Evolutionary conservation across 2,888 invertebrate species (phyloP).

Genomic region (Hypolimnas misippus): DNA sequence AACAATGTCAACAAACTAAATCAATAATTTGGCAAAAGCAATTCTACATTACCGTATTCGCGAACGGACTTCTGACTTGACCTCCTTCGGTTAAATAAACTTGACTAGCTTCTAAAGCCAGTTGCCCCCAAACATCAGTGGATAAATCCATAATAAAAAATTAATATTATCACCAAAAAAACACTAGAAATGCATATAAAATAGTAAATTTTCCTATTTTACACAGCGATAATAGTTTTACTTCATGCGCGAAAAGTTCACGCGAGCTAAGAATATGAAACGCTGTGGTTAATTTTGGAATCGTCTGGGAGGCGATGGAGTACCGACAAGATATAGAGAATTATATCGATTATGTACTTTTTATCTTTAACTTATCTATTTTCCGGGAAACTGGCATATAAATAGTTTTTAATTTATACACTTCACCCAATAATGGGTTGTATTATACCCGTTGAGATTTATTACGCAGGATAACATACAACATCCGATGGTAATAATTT

Average conservation of each 20-base stretch:
- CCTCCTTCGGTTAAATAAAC: constrained; percentile 93
- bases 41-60: constrained; percentile 88
- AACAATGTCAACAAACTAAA: not conserved
- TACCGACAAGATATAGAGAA: constrained; percentile 55
- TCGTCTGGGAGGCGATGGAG: constrained; percentile 67
- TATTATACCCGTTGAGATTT: not conserved
- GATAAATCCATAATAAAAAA: constrained; percentile 85
- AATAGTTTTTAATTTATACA: not conserved
- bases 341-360: constrained; percentile 48
- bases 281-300: constrained; percentile 81
- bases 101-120: constrained; percentile 94
- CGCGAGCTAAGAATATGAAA: constrained; percentile 63
- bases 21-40: not conserved
- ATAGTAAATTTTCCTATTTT: constrained; percentile 39
- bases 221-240: constrained; percentile 51
- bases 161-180: constrained; percentile 46
- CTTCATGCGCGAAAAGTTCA: constrained; percentile 65
- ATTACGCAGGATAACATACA: too few species aligned
- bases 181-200: constrained; percentile 53
- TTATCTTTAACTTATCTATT: constrained; percentile 26
- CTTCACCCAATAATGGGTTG: not conserved
- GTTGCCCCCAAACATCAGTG: constrained; percentile 94
- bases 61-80: constrained; percentile 91
- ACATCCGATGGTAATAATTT: constrained; percentile 12
- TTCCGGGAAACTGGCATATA: not conserved